phyloP scores from a whole-genome alignment of 2,113 vertebrate species.

The Tichodroma muraria region DNA sequence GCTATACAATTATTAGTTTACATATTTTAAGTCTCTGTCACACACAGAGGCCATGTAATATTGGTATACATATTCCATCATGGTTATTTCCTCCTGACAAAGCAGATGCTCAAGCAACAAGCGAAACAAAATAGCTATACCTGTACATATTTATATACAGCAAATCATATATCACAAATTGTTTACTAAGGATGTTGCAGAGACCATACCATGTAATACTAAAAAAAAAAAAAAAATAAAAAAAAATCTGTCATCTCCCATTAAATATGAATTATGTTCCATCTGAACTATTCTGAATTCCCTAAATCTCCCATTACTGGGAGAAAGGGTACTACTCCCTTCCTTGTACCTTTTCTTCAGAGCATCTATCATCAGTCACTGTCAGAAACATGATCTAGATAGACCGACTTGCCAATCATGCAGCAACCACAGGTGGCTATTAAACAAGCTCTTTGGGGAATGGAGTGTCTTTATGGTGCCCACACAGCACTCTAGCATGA shows the following conservation, averaged over 20 bases:
- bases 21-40: neutral
- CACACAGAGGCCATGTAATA: neutral
- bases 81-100: neutral
- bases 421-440: neutral
- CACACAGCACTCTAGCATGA: neutral
- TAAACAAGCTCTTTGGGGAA: neutral
- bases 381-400: neutral
- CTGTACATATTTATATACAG: neutral
- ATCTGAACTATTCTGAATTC: neutral
- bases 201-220: neutral
- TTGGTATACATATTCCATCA: neutral
- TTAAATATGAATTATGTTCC: neutral
- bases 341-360: neutral
- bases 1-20: neutral
- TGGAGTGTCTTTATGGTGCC: neutral
- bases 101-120: neutral
- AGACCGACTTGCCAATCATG: neutral
- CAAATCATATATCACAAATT: neutral
- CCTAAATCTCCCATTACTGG: neutral
- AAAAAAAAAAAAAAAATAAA: neutral
- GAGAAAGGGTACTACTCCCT: neutral
- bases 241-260: neutral
- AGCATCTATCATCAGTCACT: neutral
- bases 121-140: neutral
- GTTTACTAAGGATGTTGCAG: neutral